Evolutionary conservation across 2,113 vertebrate species (phyloP).

Genomic region (Varanus komodoensis): DNA sequence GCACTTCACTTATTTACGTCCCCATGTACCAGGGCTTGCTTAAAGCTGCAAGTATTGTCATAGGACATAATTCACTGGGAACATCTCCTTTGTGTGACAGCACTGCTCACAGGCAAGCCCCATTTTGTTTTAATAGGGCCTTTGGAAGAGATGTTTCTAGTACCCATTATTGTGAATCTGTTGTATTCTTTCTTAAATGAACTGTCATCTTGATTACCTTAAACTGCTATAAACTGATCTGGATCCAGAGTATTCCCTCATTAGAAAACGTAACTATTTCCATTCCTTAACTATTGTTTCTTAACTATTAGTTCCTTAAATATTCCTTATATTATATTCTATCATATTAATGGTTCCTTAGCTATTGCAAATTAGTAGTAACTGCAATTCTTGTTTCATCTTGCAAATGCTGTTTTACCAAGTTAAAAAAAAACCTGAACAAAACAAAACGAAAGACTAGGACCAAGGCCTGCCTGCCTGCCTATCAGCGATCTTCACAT

Average conservation of each 20-base stretch:
- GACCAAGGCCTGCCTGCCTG: too few species aligned
- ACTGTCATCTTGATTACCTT: background rate
- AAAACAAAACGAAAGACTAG: background rate
- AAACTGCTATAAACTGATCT: background rate
- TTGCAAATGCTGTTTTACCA: background rate
- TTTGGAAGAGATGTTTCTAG: background rate
- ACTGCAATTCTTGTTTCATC: background rate
- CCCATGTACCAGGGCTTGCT: background rate
- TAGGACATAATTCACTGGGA: background rate
- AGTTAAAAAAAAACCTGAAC: background rate
- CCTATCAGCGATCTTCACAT: too few species aligned
- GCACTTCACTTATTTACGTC: background rate
- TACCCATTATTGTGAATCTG: background rate
- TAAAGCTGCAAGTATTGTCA: background rate
- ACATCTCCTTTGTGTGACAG: constrained; percentile 5
- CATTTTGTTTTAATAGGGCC: background rate
- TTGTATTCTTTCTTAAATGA: background rate
- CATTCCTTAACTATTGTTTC: too few species aligned
- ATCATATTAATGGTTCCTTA: too few species aligned
- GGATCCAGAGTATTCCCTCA: background rate
- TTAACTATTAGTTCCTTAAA: too few species aligned
- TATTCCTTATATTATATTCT: too few species aligned
- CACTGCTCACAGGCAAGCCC: background rate
- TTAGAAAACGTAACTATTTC: constrained; percentile 5
- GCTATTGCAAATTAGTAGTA: background rate